These are phyloP conservation scores for Pseudomyrmex pallidus DNA, from an alignment of 1,140 invertebrate species.

Conservation along the genomic window DNA sequence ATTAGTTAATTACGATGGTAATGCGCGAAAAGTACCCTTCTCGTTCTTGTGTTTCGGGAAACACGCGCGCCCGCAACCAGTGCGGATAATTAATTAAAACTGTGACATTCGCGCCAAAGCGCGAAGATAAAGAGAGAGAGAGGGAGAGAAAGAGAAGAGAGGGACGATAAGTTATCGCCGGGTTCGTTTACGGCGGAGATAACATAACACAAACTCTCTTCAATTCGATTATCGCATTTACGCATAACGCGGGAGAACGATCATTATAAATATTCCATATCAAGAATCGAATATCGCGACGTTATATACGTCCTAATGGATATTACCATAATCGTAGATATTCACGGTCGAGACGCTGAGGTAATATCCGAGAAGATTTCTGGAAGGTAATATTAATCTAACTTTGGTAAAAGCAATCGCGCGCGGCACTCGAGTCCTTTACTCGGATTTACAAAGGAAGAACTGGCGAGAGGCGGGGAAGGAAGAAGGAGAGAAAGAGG, in stretches of 20 bases:
- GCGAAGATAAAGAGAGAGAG: neutral
- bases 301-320: neutral
- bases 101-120: constrained; percentile 53
- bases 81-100: constrained; percentile 58
- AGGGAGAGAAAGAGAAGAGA: neutral
- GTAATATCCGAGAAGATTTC: constrained; percentile 9
- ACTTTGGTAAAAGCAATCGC: constrained; percentile 26
- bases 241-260: neutral
- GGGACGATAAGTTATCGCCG: constrained; percentile 34
- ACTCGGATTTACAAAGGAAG: constrained; percentile 47
- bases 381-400: constrained; percentile 33
- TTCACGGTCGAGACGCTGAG: neutral
- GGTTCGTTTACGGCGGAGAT: constrained; percentile 14
- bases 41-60: constrained; percentile 54
- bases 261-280: constrained; percentile 6
- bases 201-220: constrained; percentile 19
- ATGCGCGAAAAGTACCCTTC: constrained; percentile 55
- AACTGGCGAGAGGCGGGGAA: neutral
- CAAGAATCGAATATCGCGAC: neutral
- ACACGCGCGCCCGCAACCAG: constrained; percentile 27
- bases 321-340: neutral
- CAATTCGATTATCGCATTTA: constrained; percentile 1
- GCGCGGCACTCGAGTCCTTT: constrained; percentile 42
- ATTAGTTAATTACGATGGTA: constrained; percentile 63
- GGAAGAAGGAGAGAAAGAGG: neutral